Conservation (phyloP, 2,113 vertebrate species). For the Empidonax alnorum region DNA sequence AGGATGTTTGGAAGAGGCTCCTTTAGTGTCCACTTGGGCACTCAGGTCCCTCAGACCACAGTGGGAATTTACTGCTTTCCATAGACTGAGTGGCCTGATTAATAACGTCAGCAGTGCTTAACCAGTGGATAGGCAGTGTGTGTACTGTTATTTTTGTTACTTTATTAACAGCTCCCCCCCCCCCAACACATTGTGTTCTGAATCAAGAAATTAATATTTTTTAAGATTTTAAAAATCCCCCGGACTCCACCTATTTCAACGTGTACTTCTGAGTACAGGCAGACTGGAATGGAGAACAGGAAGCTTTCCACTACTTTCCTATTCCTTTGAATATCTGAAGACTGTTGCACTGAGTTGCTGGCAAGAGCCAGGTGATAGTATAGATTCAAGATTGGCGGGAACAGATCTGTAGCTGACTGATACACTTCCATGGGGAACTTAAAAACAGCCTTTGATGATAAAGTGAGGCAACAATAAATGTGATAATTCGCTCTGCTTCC, state of each 20-base stretch:
- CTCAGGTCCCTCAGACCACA: accelerated
- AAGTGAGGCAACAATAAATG: background rate
- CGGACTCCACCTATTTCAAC: background rate
- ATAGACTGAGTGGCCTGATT: background rate
- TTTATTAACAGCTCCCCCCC: background rate
- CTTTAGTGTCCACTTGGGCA: background rate
- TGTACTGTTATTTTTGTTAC: background rate
- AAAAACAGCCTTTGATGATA: background rate
- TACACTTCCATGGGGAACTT: background rate
- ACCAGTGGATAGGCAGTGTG: background rate
- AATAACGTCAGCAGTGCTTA: background rate
- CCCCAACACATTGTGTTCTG: background rate
- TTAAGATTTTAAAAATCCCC: background rate
- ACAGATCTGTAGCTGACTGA: background rate
- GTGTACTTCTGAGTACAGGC: background rate
- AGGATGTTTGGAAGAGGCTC: background rate
- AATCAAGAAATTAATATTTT: background rate
- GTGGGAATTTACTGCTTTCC: background rate
- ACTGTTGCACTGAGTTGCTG: background rate
- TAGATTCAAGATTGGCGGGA: background rate
- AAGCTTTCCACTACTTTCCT: background rate
- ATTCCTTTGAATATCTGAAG: background rate
- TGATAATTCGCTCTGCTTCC: background rate
- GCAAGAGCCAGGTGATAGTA: background rate
- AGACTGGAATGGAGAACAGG: background rate